A percentile compares a stretch with the other conserved stretches of the same genome.
These are phyloP conservation scores for Petroica traversi DNA, from an alignment of 2,113 vertebrate genomes.

Conservation along the genomic window DNA sequence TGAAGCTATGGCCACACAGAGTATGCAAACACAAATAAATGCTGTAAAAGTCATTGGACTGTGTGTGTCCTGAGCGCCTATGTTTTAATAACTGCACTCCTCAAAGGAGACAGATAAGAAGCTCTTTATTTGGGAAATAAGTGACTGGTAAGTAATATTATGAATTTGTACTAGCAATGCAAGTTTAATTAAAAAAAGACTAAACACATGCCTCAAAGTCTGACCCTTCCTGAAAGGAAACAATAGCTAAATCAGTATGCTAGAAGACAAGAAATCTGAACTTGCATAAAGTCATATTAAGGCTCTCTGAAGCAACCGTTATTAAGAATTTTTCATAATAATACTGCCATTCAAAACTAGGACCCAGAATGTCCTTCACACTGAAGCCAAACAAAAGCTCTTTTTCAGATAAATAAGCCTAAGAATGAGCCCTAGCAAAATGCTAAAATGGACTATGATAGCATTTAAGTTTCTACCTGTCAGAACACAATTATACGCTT, in stretches of 20 bases:
- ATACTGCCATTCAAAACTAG: background rate
- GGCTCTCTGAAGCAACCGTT: background rate
- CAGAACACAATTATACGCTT: background rate
- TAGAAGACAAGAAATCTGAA: background rate
- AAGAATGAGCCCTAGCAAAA: background rate
- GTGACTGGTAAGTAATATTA: background rate
- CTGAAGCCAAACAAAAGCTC: background rate
- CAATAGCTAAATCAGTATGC: background rate
- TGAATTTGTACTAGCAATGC: background rate
- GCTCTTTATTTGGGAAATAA: background rate
- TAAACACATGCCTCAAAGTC: background rate
- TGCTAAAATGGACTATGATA: background rate
- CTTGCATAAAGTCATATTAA: background rate
- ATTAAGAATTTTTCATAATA: background rate
- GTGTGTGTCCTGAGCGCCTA: fast-evolving
- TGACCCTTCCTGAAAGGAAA: background rate
- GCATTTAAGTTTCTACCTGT: background rate
- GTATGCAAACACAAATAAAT: background rate
- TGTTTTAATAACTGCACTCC: background rate
- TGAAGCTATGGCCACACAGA: background rate
- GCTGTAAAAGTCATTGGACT: background rate
- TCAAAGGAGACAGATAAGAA: background rate
- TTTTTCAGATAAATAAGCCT: background rate
- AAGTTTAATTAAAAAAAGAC: background rate
- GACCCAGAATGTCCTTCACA: background rate